Evolutionary conservation across 2,113 vertebrate genomes (phyloP).

Genomic region (Hiodon alosoides): DNA sequence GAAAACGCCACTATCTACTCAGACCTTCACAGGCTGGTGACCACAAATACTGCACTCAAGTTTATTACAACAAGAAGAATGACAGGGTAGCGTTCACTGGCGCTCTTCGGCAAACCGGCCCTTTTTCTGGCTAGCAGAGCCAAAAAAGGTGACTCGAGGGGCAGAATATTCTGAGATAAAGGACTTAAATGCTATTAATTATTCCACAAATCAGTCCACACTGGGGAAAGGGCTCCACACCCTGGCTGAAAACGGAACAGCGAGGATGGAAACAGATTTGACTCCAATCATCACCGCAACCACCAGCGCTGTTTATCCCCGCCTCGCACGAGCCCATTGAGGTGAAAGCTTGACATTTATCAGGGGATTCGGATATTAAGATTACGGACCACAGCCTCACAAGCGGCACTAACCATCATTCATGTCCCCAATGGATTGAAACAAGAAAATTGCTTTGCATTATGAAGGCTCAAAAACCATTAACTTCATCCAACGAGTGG

Average conservation of each 20-base stretch:
- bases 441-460: slow-evolving; percentile 39
- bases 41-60: no score
- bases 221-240: not conserved
- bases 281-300: no score
- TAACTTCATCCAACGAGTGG: slow-evolving; percentile 49
- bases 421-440: slow-evolving; percentile 43
- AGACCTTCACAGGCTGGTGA: no score
- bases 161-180: no score
- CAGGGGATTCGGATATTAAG: slow-evolving; percentile 43
- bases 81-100: no score
- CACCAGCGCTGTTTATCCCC: not conserved
- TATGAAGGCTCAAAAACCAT: slow-evolving; percentile 40
- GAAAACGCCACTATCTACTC: no score
- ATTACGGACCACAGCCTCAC: slow-evolving; percentile 44
- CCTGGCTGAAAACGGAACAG: not conserved
- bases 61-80: no score
- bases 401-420: slow-evolving; percentile 53
- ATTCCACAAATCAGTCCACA: no score
- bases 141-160: no score
- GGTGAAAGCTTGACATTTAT: slow-evolving; percentile 33
- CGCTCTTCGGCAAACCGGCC: no score
- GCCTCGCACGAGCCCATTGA: slow-evolving; percentile 9
- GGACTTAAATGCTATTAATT: no score
- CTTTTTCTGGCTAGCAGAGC: no score
- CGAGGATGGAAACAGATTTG: not conserved